Evolutionary conservation across 1,140 invertebrate genomes (phyloP).

Genomic region (Lanistes nyassanus): DNA sequence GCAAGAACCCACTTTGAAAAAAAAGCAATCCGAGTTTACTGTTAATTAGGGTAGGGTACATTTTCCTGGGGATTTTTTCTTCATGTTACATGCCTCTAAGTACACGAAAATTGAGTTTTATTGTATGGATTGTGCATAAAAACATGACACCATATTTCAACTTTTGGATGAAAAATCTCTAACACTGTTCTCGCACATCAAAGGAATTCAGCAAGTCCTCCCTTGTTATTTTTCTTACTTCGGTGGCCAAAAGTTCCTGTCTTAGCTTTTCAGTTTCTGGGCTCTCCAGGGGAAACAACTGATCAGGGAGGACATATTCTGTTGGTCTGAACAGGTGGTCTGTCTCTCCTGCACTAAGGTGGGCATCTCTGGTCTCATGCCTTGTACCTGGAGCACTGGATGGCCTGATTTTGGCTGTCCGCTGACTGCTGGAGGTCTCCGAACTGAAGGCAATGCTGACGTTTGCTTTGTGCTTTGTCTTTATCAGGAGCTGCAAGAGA

Average conservation of each 20-base stretch:
- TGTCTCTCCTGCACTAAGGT: slow-evolving; percentile 44
- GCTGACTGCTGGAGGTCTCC: slow-evolving; percentile 33
- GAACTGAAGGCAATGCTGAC: slow-evolving; percentile 43
- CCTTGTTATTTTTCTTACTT: slow-evolving; percentile 25
- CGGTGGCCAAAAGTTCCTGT: slow-evolving; percentile 32
- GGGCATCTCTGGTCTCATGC: slow-evolving; percentile 37
- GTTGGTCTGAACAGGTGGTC: slow-evolving; percentile 30
- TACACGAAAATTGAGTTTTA: too few relatives aligned
- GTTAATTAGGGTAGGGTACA: too few relatives aligned
- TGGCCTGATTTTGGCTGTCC: slow-evolving; percentile 36
- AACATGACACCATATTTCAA: too few relatives aligned
- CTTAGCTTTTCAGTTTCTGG: slow-evolving; percentile 39
- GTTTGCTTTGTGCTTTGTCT: slow-evolving; percentile 48
- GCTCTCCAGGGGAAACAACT: slow-evolving; percentile 25
- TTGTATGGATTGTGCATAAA: too few relatives aligned
- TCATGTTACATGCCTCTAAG: too few relatives aligned
- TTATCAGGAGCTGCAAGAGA: slow-evolving; percentile 47
- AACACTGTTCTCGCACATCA: slow-evolving; percentile 8
- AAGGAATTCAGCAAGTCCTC: slow-evolving; percentile 33
- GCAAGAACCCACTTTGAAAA: too few relatives aligned
- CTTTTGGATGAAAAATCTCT: too few relatives aligned
- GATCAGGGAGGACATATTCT: slow-evolving; percentile 31
- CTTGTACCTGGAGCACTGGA: slow-evolving; percentile 52
- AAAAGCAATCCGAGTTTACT: too few relatives aligned
- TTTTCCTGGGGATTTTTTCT: too few relatives aligned